Conservation (phyloP, 2,888 invertebrate species). For the Rhagophthalmus giganteus region DNA sequence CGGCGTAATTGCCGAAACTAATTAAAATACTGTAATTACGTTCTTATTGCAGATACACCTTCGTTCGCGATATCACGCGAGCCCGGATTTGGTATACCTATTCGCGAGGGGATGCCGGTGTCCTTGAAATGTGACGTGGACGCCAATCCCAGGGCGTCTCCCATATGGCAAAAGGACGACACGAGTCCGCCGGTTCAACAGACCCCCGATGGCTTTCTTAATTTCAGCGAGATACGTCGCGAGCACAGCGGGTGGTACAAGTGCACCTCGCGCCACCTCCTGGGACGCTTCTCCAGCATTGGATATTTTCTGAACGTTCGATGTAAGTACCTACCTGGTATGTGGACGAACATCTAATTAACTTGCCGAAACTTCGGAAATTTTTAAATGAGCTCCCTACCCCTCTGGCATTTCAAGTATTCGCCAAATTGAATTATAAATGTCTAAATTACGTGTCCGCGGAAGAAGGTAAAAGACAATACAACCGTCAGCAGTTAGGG, state of each 20-base stretch:
- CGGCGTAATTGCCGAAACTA: no score
- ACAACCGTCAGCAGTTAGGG: no score
- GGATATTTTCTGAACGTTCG: conserved; percentile 88
- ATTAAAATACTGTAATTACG: not conserved
- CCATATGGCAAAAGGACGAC: conserved; percentile 75
- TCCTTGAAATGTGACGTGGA: conserved; percentile 91
- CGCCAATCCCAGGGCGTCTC: conserved; percentile 85
- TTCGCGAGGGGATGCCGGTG: conserved; percentile 85
- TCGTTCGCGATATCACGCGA: conserved; percentile 90
- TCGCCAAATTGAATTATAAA: no score
- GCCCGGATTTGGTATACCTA: conserved; percentile 89
- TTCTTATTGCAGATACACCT: conserved; percentile 75
- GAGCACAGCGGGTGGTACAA: conserved; percentile 93
- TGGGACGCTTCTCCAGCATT: conserved; percentile 84
- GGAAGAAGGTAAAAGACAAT: no score
- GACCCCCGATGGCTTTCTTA: conserved; percentile 77
- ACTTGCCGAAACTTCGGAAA: no score
- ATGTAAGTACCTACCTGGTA: conserved; percentile 70
- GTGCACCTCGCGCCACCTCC: conserved; percentile 81
- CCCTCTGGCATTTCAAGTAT: no score
- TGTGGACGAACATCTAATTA: no score
- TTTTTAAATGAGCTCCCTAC: no score
- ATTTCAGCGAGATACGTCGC: conserved; percentile 77
- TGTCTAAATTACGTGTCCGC: no score
- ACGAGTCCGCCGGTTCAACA: conserved; percentile 63